Conservation (phyloP, 2,113 vertebrate genomes). For the Siniperca chuatsi region DNA sequence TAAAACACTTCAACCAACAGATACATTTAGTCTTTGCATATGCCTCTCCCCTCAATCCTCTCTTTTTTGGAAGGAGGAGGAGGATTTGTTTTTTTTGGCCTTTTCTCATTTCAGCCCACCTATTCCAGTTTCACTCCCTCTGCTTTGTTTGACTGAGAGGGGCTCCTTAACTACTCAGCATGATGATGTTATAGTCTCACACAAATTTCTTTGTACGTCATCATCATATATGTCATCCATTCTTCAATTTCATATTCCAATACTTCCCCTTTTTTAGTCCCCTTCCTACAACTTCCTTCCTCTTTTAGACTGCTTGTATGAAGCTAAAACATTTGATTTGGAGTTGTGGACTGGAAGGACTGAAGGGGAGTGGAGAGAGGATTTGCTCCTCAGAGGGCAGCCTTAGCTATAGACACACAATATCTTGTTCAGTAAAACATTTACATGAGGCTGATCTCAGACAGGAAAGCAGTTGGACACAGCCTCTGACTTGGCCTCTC, state of each 20-base stretch:
- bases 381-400: conserved; percentile 24
- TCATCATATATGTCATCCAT: neutral
- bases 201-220: conserved; percentile 13
- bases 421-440: conserved; percentile 43
- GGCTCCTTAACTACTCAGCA: conserved; percentile 6
- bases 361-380: neutral
- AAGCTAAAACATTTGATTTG: conserved; percentile 18
- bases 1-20: conserved; percentile 39
- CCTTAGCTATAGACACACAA: conserved; percentile 21
- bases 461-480: conserved; percentile 69
- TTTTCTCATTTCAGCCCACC: conserved; percentile 13
- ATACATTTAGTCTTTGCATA: conserved; percentile 4
- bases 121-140: conserved; percentile 13
- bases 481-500: conserved; percentile 47
- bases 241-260: neutral
- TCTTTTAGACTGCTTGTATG: conserved; percentile 20
- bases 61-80: neutral
- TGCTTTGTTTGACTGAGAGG: conserved; percentile 26
- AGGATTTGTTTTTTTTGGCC: neutral
- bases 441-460: conserved; percentile 58
- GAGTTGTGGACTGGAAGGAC: neutral
- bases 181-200: conserved; percentile 12
- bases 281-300: neutral
- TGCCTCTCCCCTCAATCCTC: conserved; percentile 7
- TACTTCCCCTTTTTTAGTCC: neutral